Conservation (phyloP, 1,140 invertebrate genomes). For the Coptotermes formosanus region DNA sequence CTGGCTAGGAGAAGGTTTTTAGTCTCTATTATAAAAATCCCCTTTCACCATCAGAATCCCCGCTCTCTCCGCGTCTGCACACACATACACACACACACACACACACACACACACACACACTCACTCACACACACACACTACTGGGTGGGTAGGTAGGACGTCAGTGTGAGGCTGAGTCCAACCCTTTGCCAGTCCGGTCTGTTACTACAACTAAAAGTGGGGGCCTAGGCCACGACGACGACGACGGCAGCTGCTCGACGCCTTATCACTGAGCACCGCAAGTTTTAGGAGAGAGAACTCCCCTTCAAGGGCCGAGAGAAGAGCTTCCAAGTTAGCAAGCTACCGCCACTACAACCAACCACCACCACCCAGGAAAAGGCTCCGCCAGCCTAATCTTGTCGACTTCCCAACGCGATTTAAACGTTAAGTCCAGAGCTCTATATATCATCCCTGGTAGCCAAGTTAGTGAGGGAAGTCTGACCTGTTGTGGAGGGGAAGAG, state of each 20-base stretch:
- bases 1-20: conserved; percentile 20
- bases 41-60: background rate
- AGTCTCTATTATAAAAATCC: conserved; percentile 30
- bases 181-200: background rate
- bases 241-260: background rate
- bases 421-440: conserved; percentile 29
- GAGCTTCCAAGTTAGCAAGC: conserved; percentile 7
- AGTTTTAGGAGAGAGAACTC: background rate
- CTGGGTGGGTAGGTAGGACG: conserved; percentile 8
- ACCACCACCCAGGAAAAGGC: conserved; percentile 17
- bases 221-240: background rate
- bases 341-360: background rate
- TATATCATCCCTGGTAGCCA: conserved; percentile 29
- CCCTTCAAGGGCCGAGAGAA: conserved; percentile 9
- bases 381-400: conserved; percentile 27
- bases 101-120: background rate
- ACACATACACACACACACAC: background rate
- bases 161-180: conserved; percentile 19
- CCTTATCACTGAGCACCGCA: conserved; percentile 18
- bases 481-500: background rate
- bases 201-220: background rate
- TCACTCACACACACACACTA: too few species aligned
- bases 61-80: background rate
- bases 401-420: conserved; percentile 32
- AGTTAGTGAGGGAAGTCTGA: conserved; percentile 24